Percentiles rank a stretch among this genome's conserved stretches.
phyloP scores from a whole-genome alignment of 2,113 vertebrate genomes.

The Ageneiosus marmoratus region DNA sequence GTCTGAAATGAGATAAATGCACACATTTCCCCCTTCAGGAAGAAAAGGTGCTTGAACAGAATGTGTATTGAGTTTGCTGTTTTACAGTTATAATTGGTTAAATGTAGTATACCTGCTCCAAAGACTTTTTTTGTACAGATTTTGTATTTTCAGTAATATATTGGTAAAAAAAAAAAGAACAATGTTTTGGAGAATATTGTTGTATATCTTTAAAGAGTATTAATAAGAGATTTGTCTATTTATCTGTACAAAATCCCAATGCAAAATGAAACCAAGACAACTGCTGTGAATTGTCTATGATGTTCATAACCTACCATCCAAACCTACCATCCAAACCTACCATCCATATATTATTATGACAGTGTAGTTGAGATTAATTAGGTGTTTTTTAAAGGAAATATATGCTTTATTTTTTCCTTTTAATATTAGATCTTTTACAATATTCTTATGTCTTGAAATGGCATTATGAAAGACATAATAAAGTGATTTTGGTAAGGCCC shows the following conservation, averaged over 20 bases:
- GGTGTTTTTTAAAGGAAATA: background rate
- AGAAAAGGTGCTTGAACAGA: background rate
- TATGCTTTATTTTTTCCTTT: background rate
- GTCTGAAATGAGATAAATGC: background rate
- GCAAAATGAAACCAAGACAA: background rate
- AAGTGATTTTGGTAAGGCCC: background rate
- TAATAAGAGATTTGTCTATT: background rate
- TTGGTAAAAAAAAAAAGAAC: background rate
- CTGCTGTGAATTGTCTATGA: background rate
- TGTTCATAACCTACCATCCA: background rate
- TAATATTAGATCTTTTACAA: background rate
- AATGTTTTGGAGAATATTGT: background rate
- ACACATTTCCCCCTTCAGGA: background rate
- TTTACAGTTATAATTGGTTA: background rate
- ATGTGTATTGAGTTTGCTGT: background rate
- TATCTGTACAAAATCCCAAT: background rate
- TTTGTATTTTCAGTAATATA: background rate
- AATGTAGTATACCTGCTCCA: background rate
- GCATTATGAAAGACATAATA: background rate
- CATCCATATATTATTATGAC: background rate
- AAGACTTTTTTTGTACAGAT: background rate
- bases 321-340: background rate
- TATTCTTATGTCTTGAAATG: background rate
- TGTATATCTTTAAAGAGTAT: background rate
- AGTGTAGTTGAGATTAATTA: background rate